Conservation (phyloP, 2,113 vertebrate species). For the Rynchops niger region DNA sequence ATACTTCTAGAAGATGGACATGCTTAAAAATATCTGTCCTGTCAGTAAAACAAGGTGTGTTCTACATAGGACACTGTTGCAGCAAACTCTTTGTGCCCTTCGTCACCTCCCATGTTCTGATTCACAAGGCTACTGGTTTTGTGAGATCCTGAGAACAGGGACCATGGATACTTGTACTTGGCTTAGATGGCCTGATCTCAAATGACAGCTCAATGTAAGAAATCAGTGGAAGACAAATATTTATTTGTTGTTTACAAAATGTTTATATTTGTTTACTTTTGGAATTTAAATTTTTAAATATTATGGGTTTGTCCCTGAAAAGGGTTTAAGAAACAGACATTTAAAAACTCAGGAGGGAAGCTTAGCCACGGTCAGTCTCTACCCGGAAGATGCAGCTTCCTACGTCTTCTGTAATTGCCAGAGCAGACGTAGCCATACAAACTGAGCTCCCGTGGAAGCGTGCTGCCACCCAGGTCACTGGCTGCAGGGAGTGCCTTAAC, state of each 20-base stretch:
- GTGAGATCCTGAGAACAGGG: not conserved
- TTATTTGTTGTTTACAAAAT: not conserved
- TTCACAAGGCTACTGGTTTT: not conserved
- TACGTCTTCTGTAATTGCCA: too few species aligned
- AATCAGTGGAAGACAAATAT: not conserved
- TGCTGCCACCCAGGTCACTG: too few species aligned
- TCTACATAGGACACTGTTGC: not conserved
- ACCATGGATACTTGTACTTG: not conserved
- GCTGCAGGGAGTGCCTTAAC: too few species aligned
- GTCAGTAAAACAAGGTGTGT: not conserved
- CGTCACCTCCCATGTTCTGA: not conserved
- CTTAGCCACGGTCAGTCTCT: too few species aligned
- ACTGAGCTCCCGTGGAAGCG: too few species aligned
- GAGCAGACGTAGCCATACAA: too few species aligned
- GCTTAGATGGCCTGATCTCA: not conserved
- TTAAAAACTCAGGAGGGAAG: not conserved
- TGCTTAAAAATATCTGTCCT: not conserved
- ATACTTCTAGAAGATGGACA: not conserved
- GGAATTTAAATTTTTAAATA: not conserved
- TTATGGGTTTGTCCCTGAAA: not conserved
- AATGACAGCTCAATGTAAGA: not conserved
- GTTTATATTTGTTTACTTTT: not conserved
- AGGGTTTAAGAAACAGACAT: fast-evolving
- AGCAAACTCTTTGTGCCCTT: not conserved
- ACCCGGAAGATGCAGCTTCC: too few species aligned